A percentile compares a stretch with the other conserved stretches of the same genome.
These are phyloP conservation scores for Lacerta agilis DNA, from an alignment of 2,797 vertebrate species.

Conservation along the genomic window DNA sequence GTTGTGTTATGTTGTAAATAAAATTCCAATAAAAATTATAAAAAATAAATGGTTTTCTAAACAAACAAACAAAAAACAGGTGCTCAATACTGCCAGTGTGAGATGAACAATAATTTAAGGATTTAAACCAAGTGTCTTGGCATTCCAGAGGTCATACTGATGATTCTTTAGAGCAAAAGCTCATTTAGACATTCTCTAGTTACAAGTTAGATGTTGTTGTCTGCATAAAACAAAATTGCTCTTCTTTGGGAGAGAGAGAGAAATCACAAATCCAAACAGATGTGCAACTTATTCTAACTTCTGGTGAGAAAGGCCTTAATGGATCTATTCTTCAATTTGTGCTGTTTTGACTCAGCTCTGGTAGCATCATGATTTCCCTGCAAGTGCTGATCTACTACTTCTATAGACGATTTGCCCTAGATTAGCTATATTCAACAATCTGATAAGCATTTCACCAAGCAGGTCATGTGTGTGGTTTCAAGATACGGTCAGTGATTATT, in stretches of 20 bases:
- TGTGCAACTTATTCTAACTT: not conserved
- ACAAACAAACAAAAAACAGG: no score
- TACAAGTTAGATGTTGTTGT: not conserved
- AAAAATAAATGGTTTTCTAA: not conserved
- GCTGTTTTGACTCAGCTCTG: not conserved
- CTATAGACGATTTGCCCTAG: not conserved
- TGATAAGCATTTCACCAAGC: slow-evolving; percentile 5
- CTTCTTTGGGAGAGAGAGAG: not conserved
- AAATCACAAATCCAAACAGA: not conserved
- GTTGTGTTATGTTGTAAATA: no score
- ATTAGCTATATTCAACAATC: not conserved
- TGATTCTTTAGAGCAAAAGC: not conserved
- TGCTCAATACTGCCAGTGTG: not conserved
- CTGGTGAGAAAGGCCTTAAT: not conserved
- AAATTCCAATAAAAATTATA: no score
- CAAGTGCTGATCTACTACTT: not conserved
- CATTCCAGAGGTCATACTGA: not conserved
- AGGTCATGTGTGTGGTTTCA: not conserved
- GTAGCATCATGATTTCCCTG: not conserved
- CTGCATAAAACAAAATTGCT: not conserved
- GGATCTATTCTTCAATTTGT: not conserved
- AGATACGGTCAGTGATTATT: slow-evolving; percentile 30
- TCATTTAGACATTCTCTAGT: not conserved
- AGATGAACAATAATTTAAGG: not conserved
- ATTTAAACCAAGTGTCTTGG: not conserved